Base-by-base conservation (phyloP, 1,140 invertebrate species). In the Euwallacea similis region DNA sequence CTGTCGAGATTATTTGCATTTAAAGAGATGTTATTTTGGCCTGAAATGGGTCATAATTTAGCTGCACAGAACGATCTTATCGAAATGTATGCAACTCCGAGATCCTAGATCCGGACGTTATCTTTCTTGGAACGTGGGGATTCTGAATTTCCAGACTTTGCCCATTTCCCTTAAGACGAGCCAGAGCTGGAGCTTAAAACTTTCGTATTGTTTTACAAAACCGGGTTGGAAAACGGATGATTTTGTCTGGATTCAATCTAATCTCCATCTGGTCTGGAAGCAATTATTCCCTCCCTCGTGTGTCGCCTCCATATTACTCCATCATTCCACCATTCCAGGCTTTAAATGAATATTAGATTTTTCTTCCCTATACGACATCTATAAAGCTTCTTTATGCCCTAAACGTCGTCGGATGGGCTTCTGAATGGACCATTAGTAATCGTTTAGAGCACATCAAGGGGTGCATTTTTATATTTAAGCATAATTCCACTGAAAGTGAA, bases 81-180 rank as follows among this genome's bases (percentile, higher is more conserved):
- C 72, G 65, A 72, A 75, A 75, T 75, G 69, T 73, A 73, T 75
- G 69, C 74, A 75, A 72, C 72, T 73, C 46, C 53, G 58, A 71
- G 74, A 75, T 75, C 67, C 66, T 44, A 75, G 74, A 75, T 75
- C 70, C 71, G 71, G 74, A 70, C 71, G 69, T 71, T 73, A 75
- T 75, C 71, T 73, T 54, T 65, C 71, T 73, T 73, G 64, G 65
- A 68, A 75, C 74, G 74, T 73, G 71, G 54, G 43, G 62, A 65
- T 71, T 61, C 61, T 60, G 55, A 41, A 72, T 33, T 66, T 44
- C 63, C 7, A 64, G 70, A 72, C 46, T 72, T 72, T 61, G 43
- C 16, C 58, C 70, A 58, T 61, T 72, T 72, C 54, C 61, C 60
- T 68, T 71, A 76, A 76, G 73, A 75, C 71, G 66, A 47, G 62